A percentile compares a stretch with the other conserved stretches of the same genome.
Evolutionary conservation across 1,140 invertebrate genomes (phyloP).

Genomic region (Euwallacea fornicatus): DNA sequence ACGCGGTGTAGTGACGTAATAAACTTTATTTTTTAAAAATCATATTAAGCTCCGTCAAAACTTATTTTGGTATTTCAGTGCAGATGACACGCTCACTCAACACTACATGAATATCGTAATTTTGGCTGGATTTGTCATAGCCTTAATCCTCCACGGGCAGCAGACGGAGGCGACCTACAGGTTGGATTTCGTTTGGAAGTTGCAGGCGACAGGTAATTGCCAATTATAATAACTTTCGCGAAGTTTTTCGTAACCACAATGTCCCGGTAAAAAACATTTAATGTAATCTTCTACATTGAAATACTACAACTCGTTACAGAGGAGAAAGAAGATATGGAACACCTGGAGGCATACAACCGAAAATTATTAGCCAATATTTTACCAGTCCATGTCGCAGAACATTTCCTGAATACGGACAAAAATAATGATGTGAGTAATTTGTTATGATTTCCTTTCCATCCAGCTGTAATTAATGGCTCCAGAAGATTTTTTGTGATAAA

Average conservation of each 20-base stretch:
- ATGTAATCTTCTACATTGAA: not conserved
- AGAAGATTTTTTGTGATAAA: too few species aligned
- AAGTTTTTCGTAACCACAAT: too few species aligned
- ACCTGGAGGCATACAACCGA: slow-evolving; percentile 89
- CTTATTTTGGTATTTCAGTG: slow-evolving; percentile 25
- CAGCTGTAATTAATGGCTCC: too few species aligned
- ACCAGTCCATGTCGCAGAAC: slow-evolving; percentile 90
- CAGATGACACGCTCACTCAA: slow-evolving; percentile 45
- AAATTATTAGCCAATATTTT: slow-evolving; percentile 94
- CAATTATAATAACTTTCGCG: too few species aligned
- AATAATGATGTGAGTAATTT: slow-evolving; percentile 72
- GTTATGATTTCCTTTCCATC: not conserved
- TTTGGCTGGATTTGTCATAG: slow-evolving; percentile 67
- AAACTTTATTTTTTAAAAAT: too few species aligned
- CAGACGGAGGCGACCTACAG: slow-evolving; percentile 86
- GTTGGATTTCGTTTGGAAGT: slow-evolving; percentile 92
- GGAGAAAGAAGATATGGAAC: slow-evolving; percentile 94
- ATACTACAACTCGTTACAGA: slow-evolving; percentile 59
- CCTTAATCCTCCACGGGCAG: slow-evolving; percentile 82
- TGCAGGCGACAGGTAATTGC: slow-evolving; percentile 76
- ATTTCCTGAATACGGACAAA: slow-evolving; percentile 84
- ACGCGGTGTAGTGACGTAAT: too few species aligned
- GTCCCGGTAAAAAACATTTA: not conserved
- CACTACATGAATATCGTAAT: slow-evolving; percentile 61
- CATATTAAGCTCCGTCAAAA: not conserved